Conservation (phyloP, 1,140 invertebrate species). For the Catajapyx aquilonaris region DNA sequence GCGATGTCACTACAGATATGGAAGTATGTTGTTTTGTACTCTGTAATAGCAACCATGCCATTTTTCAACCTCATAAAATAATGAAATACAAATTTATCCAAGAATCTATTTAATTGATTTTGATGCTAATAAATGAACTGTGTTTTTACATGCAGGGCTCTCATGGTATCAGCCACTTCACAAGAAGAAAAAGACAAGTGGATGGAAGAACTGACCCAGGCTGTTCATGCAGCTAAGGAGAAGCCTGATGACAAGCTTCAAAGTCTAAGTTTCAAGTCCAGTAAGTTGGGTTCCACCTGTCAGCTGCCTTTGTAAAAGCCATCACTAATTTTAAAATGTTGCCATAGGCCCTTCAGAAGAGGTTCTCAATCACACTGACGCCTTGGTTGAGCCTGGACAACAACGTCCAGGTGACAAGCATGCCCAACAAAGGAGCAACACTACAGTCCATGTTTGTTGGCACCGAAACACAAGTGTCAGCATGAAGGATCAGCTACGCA, state of each 20-base stretch:
- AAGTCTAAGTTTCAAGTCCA: constrained; percentile 54
- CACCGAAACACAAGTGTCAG: constrained; percentile 77
- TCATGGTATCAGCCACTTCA: constrained; percentile 54
- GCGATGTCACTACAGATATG: too few relatives aligned
- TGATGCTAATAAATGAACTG: too few relatives aligned
- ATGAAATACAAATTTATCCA: constrained; percentile 1
- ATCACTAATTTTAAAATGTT: too few relatives aligned
- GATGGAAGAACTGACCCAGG: constrained; percentile 56
- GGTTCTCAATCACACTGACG: constrained; percentile 27
- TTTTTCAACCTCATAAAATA: too few relatives aligned
- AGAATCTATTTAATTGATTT: background rate
- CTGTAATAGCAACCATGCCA: too few relatives aligned
- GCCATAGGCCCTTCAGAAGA: constrained; percentile 57
- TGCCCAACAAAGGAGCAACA: constrained; percentile 52
- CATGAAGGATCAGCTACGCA: constrained; percentile 54
- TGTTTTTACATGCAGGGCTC: constrained; percentile 25
- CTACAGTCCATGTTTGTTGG: constrained; percentile 93
- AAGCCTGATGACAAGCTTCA: constrained; percentile 29
- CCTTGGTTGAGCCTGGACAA: constrained; percentile 1
- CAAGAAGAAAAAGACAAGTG: constrained; percentile 70
- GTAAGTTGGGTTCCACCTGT: too few relatives aligned
- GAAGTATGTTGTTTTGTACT: too few relatives aligned
- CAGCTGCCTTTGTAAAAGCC: constrained; percentile 5
- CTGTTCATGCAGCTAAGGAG: constrained; percentile 43
- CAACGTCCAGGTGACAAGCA: constrained; percentile 20